A percentile compares a stretch with the other conserved stretches of the same genome.
Evolutionary conservation across 2,797 vertebrate genomes (phyloP).

Genomic region (Paguma larvata): DNA sequence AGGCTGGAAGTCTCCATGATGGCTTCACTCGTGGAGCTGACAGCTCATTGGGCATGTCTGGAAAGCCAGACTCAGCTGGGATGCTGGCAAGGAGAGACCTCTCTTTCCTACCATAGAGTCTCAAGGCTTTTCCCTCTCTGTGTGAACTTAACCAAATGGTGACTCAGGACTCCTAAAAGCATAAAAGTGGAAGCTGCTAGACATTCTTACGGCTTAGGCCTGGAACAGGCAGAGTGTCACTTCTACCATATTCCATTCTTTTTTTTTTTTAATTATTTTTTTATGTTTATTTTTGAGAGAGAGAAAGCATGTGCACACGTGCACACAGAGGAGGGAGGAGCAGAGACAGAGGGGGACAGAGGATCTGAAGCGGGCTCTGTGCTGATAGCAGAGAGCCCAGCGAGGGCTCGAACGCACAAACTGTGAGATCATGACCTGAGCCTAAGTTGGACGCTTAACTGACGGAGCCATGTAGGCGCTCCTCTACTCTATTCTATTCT

Average conservation of each 20-base stretch:
- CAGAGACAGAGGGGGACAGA: too few relatives aligned
- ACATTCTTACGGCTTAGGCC: background rate
- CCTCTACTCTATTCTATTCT: background rate
- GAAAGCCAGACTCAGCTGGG: background rate
- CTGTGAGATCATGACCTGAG: too few relatives aligned
- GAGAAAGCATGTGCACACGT: too few relatives aligned
- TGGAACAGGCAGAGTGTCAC: background rate
- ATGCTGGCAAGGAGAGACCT: background rate
- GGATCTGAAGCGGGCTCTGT: too few relatives aligned
- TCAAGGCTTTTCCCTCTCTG: background rate
- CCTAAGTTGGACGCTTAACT: too few relatives aligned
- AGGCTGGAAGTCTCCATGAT: background rate
- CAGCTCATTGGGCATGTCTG: background rate
- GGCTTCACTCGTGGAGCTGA: background rate
- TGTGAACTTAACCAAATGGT: background rate
- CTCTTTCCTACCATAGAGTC: background rate
- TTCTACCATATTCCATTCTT: slow-evolving; percentile 16
- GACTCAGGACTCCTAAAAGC: background rate
- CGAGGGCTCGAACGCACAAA: too few relatives aligned
- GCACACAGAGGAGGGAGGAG: too few relatives aligned
- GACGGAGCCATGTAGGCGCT: too few relatives aligned
- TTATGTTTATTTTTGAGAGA: too few relatives aligned
- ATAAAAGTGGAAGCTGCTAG: background rate
- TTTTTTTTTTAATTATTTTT: too few relatives aligned
- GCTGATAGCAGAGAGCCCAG: too few relatives aligned